Evolutionary conservation across 1,140 invertebrate genomes (phyloP).

Genomic region (Nixonia krombeini): DNA sequence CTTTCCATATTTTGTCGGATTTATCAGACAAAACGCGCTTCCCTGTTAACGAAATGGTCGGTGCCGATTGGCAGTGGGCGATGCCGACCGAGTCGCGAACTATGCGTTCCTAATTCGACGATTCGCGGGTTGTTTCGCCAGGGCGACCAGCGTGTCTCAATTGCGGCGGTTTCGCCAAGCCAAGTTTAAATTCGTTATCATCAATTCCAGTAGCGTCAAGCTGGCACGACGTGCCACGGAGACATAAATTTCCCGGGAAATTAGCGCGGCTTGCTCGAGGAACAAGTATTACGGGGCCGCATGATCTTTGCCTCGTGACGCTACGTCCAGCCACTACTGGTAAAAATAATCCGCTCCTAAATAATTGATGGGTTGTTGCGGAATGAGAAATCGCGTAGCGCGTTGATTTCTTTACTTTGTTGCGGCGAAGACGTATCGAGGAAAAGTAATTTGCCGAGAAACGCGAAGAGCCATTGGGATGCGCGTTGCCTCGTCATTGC

Average conservation of each 20-base stretch:
- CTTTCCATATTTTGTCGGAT: too few species aligned
- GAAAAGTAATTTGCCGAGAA: too few species aligned
- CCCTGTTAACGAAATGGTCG: too few species aligned
- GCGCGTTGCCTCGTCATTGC: too few species aligned
- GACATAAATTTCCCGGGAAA: conserved; percentile 47
- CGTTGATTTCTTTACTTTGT: too few species aligned
- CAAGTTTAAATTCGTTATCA: conserved; percentile 52
- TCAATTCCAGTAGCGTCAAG: conserved; percentile 47
- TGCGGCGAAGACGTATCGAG: too few species aligned
- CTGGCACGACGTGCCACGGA: conserved; percentile 36
- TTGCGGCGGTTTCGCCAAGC: conserved; percentile 32
- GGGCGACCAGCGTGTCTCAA: conserved; percentile 43
- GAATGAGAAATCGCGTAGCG: too few species aligned
- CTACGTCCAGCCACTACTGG: conserved; percentile 16
- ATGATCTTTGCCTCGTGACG: conserved; percentile 1
- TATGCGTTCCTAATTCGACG: conserved; percentile 43
- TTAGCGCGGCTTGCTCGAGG: conserved; percentile 36
- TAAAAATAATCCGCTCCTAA: conserved; percentile 47
- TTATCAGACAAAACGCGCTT: too few species aligned
- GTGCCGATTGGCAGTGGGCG: too few species aligned
- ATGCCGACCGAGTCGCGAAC: too few species aligned
- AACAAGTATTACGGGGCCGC: conserved; percentile 12
- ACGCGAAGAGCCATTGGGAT: too few species aligned
- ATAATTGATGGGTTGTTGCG: too few species aligned
- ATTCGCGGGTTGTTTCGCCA: conserved; percentile 45